Base-by-base conservation (phyloP, 2,113 vertebrate genomes). In the Oncorhynchus nerka region DNA sequence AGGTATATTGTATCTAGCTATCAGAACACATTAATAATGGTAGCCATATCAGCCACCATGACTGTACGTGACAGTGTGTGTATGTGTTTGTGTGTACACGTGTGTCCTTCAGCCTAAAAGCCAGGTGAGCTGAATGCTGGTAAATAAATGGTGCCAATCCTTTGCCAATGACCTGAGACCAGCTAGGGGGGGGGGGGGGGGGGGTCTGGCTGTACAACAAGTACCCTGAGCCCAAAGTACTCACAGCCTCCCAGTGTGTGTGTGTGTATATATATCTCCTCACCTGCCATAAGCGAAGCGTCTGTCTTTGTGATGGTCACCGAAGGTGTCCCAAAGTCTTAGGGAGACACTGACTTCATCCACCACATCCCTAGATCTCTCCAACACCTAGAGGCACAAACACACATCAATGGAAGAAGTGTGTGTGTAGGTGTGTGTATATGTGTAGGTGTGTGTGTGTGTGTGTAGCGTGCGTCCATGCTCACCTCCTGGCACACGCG, bases 401-500 rank as follows among this genome's bases (percentile, higher is more conserved):
- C 16, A 48, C 22, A 51, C 34, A 48, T 13, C 34, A 72, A 19
- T 72, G 65, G 34, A 85, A 67, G 12, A 81, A 45, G 76, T 61
- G 59, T 20, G 20, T 22, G 59, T 22, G 69, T 28, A 28, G 3
- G 57, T 68, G 5, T 32, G 55, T 73, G 6, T 3, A 0, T 16
- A 0, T 0, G 19, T 32, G 19, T 24, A 64, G 85, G 45, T 80
- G 65, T 83, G 34, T 45, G 51, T 88, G 70, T 80, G 61, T 77
- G 65, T 74, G 71, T 71, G 48, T 67, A 71, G 64, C 55, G 74
- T 71, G 49, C 75, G 28, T 73, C 49, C 71, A 57, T 78, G 62
- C 93, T 85, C 84, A 96, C 95, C 95, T 95, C 95, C 90, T 96
- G 95, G 93, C 95, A 95, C 80, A 96, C 94, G 28, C 95, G 93